phyloP scores from a whole-genome alignment of 2,113 vertebrate species.

The Pungitius pungitius region DNA sequence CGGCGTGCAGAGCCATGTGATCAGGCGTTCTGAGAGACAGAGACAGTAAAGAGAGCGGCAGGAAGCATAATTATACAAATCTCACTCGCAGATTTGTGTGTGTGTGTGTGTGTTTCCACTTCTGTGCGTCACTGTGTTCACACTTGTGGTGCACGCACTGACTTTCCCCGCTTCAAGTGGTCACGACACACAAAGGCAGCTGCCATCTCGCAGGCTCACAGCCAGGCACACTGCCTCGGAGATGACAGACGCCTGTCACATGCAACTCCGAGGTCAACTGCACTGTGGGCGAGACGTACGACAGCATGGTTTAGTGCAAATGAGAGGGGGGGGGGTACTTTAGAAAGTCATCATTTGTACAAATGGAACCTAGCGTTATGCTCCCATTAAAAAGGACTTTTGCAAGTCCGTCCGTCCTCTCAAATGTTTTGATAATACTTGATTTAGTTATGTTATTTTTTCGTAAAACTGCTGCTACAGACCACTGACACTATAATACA shows the following conservation, averaged over 20 bases:
- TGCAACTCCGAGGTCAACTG: constrained; percentile 28
- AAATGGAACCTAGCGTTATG: constrained; percentile 27
- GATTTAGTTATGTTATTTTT: constrained; percentile 4
- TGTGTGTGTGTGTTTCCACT: constrained; percentile 23
- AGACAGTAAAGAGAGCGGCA: constrained; percentile 42
- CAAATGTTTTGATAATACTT: constrained; percentile 29
- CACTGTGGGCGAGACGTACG: constrained; percentile 40
- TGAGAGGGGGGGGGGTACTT: constrained; percentile 6
- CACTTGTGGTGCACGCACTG: constrained; percentile 39
- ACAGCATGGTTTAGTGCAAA: constrained; percentile 34
- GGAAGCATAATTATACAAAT: constrained; percentile 65
- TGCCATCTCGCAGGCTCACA: constrained; percentile 63
- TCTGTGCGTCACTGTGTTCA: constrained; percentile 36
- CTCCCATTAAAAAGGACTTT: constrained; percentile 21
- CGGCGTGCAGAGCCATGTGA: constrained; percentile 17
- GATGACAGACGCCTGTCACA: constrained; percentile 63
- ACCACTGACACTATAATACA: constrained; percentile 1
- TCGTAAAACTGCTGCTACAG: constrained; percentile 13
- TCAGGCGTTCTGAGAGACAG: constrained; percentile 28
- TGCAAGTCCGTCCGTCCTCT: background rate
- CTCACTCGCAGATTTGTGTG: constrained; percentile 39
- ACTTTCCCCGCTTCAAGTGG: constrained; percentile 63
- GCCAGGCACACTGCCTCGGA: constrained; percentile 56
- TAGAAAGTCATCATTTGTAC: constrained; percentile 45
- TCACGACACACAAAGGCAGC: constrained; percentile 68